phyloP scores from a whole-genome alignment of 2,888 invertebrate genomes.

The Chloromyia formosa region DNA sequence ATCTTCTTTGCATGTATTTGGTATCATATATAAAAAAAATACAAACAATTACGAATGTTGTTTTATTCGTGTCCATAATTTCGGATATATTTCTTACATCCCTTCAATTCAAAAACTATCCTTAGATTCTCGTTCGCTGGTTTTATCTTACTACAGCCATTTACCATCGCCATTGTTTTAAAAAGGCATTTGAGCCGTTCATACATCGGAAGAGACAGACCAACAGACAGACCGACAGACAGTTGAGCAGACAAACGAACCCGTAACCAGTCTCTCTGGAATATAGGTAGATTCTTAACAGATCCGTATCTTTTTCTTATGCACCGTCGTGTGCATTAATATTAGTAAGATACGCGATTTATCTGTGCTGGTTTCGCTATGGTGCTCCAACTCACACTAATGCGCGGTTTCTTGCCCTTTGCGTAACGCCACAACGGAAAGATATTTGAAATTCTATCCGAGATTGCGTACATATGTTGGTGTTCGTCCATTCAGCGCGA shows the following conservation, averaged over 20 bases:
- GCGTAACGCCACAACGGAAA: neutral
- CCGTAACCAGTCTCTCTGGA: neutral
- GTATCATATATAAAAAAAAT: too few species aligned
- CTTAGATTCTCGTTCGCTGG: too few species aligned
- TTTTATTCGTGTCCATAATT: too few species aligned
- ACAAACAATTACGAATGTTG: too few species aligned
- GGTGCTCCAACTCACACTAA: neutral
- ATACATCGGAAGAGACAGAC: constrained; percentile 3
- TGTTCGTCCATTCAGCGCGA: constrained; percentile 19
- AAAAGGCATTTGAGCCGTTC: constrained; percentile 12
- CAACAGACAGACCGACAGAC: constrained; percentile 18
- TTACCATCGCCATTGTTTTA: constrained; percentile 15
- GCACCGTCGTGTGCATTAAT: too few species aligned
- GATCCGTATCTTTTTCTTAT: too few species aligned
- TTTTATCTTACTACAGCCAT: too few species aligned
- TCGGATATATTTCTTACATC: too few species aligned
- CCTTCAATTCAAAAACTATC: too few species aligned
- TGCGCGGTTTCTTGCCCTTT: neutral
- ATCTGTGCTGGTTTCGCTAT: neutral
- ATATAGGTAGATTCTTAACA: too few species aligned
- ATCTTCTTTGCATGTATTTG: too few species aligned
- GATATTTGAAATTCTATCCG: neutral
- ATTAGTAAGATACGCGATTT: too few species aligned
- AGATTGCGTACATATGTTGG: neutral
- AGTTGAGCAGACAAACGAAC: neutral